Evolutionary conservation across 2,797 vertebrate species (phyloP).

Genomic region (Sciaenops ocellatus): DNA sequence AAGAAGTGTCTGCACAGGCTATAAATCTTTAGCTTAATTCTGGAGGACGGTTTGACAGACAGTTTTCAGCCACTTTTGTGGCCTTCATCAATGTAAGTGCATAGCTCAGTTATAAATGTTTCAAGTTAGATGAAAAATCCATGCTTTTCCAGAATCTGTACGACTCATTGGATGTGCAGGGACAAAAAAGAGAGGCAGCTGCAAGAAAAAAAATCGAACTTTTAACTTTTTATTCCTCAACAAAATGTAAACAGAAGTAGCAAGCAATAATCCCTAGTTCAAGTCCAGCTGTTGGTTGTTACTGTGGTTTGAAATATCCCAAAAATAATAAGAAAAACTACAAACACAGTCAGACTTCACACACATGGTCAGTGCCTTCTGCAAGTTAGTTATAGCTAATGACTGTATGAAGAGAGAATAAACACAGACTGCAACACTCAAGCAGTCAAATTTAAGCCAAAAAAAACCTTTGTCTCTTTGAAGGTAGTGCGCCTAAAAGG

Average conservation of each 20-base stretch:
- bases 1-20: background rate
- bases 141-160: background rate
- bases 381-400: background rate
- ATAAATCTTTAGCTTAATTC: slow-evolving; percentile 3
- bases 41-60: background rate
- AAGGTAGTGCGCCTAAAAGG: background rate
- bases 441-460: slow-evolving; percentile 11
- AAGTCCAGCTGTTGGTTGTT: background rate
- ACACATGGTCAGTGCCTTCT: background rate
- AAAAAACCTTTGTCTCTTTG: slow-evolving; percentile 16
- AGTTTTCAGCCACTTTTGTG: background rate
- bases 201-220: background rate
- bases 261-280: background rate
- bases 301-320: no score
- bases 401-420: slow-evolving; percentile 1
- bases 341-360: background rate
- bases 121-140: background rate
- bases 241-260: slow-evolving; percentile 5
- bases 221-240: background rate
- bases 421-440: slow-evolving; percentile 11
- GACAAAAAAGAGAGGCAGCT: background rate
- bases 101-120: background rate
- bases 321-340: background rate
- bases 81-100: background rate
- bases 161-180: background rate